A percentile compares a stretch with the other conserved stretches of the same genome.
Evolutionary conservation across 2,888 invertebrate species (phyloP).

Genomic region (Orchesella flavescens): DNA sequence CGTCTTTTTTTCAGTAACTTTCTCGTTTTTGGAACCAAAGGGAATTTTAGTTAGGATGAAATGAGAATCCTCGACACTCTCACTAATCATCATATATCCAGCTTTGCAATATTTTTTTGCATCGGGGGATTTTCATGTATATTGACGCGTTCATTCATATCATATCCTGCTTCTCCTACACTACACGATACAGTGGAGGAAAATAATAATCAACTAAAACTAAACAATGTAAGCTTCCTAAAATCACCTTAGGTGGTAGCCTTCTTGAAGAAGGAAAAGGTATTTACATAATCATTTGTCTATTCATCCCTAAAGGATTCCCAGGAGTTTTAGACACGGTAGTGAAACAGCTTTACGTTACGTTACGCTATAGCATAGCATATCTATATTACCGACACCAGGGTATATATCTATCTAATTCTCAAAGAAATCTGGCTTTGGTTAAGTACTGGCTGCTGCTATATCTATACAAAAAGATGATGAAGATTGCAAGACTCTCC

Average conservation of each 20-base stretch:
- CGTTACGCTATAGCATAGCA: too few species aligned
- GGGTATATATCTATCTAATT: too few species aligned
- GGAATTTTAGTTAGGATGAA: not conserved
- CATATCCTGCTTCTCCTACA: too few species aligned
- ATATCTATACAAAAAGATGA: slow-evolving; percentile 18
- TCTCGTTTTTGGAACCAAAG: not conserved
- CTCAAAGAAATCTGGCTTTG: too few species aligned
- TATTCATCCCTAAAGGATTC: slow-evolving; percentile 54
- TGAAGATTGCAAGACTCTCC: not conserved
- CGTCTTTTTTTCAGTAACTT: slow-evolving; percentile 21
- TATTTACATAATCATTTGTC: slow-evolving; percentile 59
- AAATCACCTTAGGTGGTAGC: slow-evolving; percentile 44
- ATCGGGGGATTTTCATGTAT: too few species aligned
- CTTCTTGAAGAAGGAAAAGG: slow-evolving; percentile 32
- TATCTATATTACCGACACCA: too few species aligned
- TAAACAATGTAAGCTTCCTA: slow-evolving; percentile 41
- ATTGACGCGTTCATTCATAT: too few species aligned
- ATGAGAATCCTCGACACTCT: slow-evolving; percentile 26
- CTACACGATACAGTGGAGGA: too few species aligned
- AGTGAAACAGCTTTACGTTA: slow-evolving; percentile 23
- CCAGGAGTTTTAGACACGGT: slow-evolving; percentile 48
- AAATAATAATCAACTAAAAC: slow-evolving; percentile 33
- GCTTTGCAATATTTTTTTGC: too few species aligned
- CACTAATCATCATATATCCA: slow-evolving; percentile 17
- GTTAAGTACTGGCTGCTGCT: too few species aligned